Evolutionary conservation across 2,113 vertebrate genomes (phyloP), one percentile per base, ranked within the genome.

Genomic region (Pangasianodon gigas): DNA sequence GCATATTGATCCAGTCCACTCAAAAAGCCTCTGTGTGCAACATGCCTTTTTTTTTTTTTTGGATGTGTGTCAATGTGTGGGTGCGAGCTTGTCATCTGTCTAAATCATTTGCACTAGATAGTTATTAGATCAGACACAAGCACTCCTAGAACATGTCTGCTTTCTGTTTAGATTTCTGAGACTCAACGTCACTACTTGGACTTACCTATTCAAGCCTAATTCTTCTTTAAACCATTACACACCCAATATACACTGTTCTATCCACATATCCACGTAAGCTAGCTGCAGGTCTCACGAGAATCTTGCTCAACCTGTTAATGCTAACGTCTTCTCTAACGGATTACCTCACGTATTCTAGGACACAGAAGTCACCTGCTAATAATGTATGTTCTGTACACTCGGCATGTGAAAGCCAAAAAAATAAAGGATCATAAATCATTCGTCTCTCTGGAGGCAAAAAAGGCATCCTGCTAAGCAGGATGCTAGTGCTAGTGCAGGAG

Each of bases 1-100:
- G 93, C 29, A 54, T 97, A 98, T 98, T 97, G 98, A 99, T 98
- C 96, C 95, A 96, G 94, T 92, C 95, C 94, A 96, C 95, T 97
- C 95, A 96, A 97, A 96, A 96, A 95, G 91, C 93, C 92, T 81
- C 65, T 80, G 85, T 74, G 58, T 86, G 46, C 46, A 65, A 65
- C 26, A 51, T 46, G 46, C 24, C 21, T 62, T 18, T 19, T 58
- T 41, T 90, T 51, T 44, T 29, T 65, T 26, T 18, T 56, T 18
- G 54, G 58, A 51, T 56, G 60, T 83, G 21, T 80, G 29, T 58
- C 5, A 75, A 37, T 26, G 41, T 67, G 48, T 85, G 51, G 13
- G 21, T 85, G 54, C 29, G 26, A 48, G 54, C 52, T 58, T 85
- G 88, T 77, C 60, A 52, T 54, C 54, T 19, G 48, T 69, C 87